These are phyloP conservation scores for Caenorhabditis brenneri DNA, from an alignment of 1,140 invertebrate genomes.

Conservation along the genomic window DNA sequence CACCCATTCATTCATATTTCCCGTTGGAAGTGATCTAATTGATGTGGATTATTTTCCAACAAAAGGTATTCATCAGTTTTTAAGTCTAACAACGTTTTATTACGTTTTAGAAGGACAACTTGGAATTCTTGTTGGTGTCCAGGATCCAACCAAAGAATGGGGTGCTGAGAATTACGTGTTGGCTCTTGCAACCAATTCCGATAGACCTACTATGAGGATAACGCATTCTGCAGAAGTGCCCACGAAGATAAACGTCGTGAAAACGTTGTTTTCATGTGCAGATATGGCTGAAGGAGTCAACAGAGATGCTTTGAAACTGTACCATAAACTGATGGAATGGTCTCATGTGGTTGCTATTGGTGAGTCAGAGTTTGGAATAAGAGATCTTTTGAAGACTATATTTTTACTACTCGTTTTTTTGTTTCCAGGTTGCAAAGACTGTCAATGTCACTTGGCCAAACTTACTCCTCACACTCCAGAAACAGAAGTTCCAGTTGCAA, in stretches of 20 bases:
- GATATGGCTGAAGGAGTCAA: not conserved
- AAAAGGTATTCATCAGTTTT: not conserved
- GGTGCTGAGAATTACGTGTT: not conserved
- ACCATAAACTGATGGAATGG: constrained; percentile 19
- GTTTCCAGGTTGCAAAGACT: not conserved
- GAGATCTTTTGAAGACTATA: not conserved
- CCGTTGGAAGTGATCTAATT: not conserved
- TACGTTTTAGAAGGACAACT: not conserved
- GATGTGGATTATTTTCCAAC: constrained; percentile 31
- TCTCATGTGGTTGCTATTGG: constrained; percentile 1
- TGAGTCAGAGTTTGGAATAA: too few species aligned
- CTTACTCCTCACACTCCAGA: not conserved
- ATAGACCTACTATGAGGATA: not conserved
- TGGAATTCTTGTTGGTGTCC: not conserved
- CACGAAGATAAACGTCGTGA: not conserved
- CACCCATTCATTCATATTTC: constrained; percentile 1
- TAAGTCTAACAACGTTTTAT: too few species aligned
- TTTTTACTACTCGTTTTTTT: not conserved
- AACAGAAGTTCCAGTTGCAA: not conserved
- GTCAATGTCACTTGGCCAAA: not conserved
- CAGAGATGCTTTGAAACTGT: not conserved
- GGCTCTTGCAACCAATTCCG: not conserved
- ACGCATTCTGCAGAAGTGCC: not conserved
- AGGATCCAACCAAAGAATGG: not conserved
- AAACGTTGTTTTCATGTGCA: not conserved